Percentiles rank a stretch among this genome's conserved stretches.
Conservation (phyloP, 2,888 invertebrate genomes). For the Heliconius erato region DNA sequence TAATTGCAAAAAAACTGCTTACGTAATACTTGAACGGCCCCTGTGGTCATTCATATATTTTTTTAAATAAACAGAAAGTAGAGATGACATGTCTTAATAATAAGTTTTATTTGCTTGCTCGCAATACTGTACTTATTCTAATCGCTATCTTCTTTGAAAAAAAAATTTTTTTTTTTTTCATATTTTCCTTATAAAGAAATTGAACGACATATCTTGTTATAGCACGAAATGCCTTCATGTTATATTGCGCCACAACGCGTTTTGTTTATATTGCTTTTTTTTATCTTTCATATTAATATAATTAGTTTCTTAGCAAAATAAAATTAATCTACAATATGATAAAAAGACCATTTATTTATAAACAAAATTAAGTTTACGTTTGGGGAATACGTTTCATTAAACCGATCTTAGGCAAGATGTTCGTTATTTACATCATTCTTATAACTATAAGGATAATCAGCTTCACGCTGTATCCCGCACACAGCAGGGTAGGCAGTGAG, state of each 20-base stretch:
- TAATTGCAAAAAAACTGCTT: too few species aligned
- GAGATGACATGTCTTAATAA: neutral
- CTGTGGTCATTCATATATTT: neutral
- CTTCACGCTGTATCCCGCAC: too few species aligned
- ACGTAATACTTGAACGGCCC: too few species aligned
- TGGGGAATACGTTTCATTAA: conserved; percentile 2
- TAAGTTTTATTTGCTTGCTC: too few species aligned
- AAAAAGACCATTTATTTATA: neutral
- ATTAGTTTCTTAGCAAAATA: conserved; percentile 17
- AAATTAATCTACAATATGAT: neutral
- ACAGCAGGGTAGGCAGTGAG: too few species aligned
- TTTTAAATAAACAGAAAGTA: neutral
- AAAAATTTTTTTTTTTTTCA: too few species aligned
- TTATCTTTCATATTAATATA: neutral
- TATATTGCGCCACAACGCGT: neutral
- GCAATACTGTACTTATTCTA: too few species aligned
- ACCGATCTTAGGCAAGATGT: neutral
- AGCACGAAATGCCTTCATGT: conserved; percentile 4
- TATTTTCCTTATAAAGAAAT: neutral
- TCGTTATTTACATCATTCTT: neutral
- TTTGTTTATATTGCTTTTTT: neutral
- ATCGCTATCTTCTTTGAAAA: too few species aligned
- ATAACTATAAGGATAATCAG: neutral
- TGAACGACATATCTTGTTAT: neutral
- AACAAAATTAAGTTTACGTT: conserved; percentile 12